A percentile compares a stretch with the other conserved stretches of the same genome.
These are phyloP conservation scores for Rhynchotus rufescens DNA, from an alignment of 2,797 vertebrate genomes.

Conservation along the genomic window DNA sequence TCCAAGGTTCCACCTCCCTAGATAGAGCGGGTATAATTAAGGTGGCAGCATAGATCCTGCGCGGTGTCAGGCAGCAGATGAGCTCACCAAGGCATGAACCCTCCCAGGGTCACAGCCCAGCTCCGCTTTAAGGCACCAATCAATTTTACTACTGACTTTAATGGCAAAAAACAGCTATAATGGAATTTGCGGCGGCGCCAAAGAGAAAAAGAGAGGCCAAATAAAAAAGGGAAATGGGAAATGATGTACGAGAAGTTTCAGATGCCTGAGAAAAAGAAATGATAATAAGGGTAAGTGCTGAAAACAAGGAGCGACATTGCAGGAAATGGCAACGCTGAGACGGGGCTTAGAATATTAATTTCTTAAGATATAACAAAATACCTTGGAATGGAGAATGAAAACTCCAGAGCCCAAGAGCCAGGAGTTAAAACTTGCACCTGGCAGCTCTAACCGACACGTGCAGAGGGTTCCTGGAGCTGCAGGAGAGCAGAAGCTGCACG, in stretches of 20 bases:
- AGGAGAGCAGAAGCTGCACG: no score
- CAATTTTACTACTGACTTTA: slow-evolving; percentile 50
- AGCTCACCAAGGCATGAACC: slow-evolving; percentile 15
- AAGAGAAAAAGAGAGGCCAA: slow-evolving; percentile 22
- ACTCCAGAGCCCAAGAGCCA: neutral
- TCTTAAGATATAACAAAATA: neutral
- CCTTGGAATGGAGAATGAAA: neutral
- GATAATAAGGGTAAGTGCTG: neutral
- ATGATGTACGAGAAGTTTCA: slow-evolving; percentile 9
- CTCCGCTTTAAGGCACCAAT: slow-evolving; percentile 34
- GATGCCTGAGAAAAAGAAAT: neutral
- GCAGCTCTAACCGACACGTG: no score
- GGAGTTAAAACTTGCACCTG: neutral
- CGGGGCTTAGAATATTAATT: neutral
- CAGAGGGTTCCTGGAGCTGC: neutral
- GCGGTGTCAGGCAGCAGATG: neutral
- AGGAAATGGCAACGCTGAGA: neutral
- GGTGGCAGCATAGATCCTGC: neutral
- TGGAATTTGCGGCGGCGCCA: neutral
- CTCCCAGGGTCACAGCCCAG: slow-evolving; percentile 22
- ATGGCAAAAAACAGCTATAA: slow-evolving; percentile 36
- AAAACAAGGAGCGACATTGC: slow-evolving; percentile 8
- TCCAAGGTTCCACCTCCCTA: slow-evolving; percentile 27
- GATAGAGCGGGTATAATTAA: neutral
- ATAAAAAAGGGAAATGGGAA: slow-evolving; percentile 11